A percentile compares a stretch with the other conserved stretches of the same genome.
Evolutionary conservation across 2,888 invertebrate species (phyloP).

Genomic region (Tetheella fluctuosa): DNA sequence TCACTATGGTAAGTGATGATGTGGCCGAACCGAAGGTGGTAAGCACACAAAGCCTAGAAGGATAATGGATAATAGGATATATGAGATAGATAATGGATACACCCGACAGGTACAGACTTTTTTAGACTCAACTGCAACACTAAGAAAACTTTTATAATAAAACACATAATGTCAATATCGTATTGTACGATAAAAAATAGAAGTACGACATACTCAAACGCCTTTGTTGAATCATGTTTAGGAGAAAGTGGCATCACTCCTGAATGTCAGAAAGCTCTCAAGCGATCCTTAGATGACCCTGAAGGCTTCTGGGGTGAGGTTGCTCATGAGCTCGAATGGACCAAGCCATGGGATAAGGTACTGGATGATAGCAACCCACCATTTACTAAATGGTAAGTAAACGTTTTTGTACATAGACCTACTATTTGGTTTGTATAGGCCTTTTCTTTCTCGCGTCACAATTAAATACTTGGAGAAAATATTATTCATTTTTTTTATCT

Average conservation of each 20-base stretch:
- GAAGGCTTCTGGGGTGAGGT: constrained; percentile 94
- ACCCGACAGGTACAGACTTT: neutral
- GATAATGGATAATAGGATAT: no score
- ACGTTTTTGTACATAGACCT: neutral
- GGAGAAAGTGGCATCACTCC: constrained; percentile 65
- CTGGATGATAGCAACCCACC: constrained; percentile 93
- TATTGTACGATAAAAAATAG: neutral
- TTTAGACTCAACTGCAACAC: neutral
- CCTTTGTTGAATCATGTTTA: constrained; percentile 25
- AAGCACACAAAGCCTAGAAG: no score
- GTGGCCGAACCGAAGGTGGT: no score
- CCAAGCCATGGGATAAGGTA: constrained; percentile 92
- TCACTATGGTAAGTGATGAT: no score
- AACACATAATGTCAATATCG: neutral
- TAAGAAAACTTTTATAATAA: neutral
- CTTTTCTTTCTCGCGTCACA: no score
- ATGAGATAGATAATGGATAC: no score
- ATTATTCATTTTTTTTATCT: no score
- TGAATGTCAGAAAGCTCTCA: constrained; percentile 86
- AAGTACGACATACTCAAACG: neutral
- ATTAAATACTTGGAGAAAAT: no score
- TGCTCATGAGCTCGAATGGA: constrained; percentile 91
- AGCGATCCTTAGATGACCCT: constrained; percentile 89
- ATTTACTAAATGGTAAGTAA: constrained; percentile 93
- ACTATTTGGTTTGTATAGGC: no score